Evolutionary conservation across 2,113 vertebrate genomes (phyloP), one percentile per base, ranked within the genome.

Genomic region (Rhineura floridana): DNA sequence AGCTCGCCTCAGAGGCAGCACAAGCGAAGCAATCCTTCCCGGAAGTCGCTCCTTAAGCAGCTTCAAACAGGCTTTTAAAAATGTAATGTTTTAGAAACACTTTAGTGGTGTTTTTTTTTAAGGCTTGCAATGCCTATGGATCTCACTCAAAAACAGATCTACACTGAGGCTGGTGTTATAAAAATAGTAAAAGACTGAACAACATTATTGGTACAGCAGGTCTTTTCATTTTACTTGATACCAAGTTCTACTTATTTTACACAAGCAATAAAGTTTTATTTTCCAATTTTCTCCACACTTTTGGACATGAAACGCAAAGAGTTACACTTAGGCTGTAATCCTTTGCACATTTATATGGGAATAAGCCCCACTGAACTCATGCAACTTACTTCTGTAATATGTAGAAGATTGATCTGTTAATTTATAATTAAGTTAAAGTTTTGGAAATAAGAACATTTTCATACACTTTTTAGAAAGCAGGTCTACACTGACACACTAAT

Each of bases 71-170:
- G 33, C 30, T 25, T 59, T 30, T 3, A 17, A 81, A 39, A 81
- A 81, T 59, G 42, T 77, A 77, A 33, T 50, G 28, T n/a, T 52
- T 78, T 25, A 59, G 50, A 59, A 81, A n/a, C 33, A 81, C 55
- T 81, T 81, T 59, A 59, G 39, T 23, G 28, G 3, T 17, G 8
- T 36, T 80, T 80, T 17, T 42, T 44, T 8, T 13, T 63, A 63
- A 30, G 59, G 59, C 42, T 65, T 65, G 69, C 79, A 91, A 88
- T 12, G 21, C 0, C 2, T 65, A 82, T 0, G 59, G 36, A 87
- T 91, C 82, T 79, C 84, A 85, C 86, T 84, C 55, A 84, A 30
- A n/a, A 33, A 39, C 85, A 86, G 84, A 92, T 52, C 79, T 78
- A 75, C 84, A 25, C 80, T 13, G n/a, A 17, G 36, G 55, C 63